A percentile compares a stretch with the other conserved stretches of the same genome.
These are phyloP conservation scores for Metridium senile DNA, from an alignment of 92 coral and sea anemone genomes.

Conservation along the genomic window DNA sequence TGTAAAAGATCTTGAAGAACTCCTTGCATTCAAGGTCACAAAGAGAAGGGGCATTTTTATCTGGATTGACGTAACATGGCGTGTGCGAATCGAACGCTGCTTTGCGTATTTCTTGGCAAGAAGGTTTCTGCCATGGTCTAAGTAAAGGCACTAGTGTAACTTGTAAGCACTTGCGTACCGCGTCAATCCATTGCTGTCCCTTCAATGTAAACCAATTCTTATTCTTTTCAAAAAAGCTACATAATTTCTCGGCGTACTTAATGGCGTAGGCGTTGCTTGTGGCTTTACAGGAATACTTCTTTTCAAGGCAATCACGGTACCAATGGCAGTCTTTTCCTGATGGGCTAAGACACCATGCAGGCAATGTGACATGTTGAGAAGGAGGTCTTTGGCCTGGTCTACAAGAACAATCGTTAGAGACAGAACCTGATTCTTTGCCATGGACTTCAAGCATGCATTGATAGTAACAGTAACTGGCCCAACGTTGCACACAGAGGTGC, in stretches of 20 bases:
- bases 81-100: slow-evolving; percentile 58
- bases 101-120: slow-evolving; percentile 57
- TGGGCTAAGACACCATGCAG: slow-evolving; percentile 62
- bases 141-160: slow-evolving; percentile 58
- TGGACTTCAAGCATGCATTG: slow-evolving; percentile 82
- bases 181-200: slow-evolving; percentile 60
- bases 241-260: slow-evolving; percentile 64
- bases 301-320: slow-evolving; percentile 66
- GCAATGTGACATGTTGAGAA: slow-evolving; percentile 31
- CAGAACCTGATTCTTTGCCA: slow-evolving; percentile 33
- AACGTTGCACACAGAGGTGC: slow-evolving; percentile 30
- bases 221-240: slow-evolving; percentile 29
- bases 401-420: slow-evolving; percentile 58
- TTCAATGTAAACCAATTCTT: slow-evolving; percentile 9
- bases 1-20: slow-evolving; percentile 51
- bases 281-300: slow-evolving; percentile 61
- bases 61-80: slow-evolving; percentile 66
- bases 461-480: slow-evolving; percentile 56
- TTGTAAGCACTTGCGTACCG: slow-evolving; percentile 62
- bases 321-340: slow-evolving; percentile 61
- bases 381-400: background rate
- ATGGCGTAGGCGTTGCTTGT: slow-evolving; percentile 62
- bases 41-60: slow-evolving; percentile 41
- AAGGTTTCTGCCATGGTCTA: slow-evolving; percentile 43
- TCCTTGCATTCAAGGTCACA: slow-evolving; percentile 58